Evolutionary conservation across 2,113 vertebrate species (phyloP), one percentile per base, ranked within the genome.

Genomic region (Aphelocoma coerulescens): DNA sequence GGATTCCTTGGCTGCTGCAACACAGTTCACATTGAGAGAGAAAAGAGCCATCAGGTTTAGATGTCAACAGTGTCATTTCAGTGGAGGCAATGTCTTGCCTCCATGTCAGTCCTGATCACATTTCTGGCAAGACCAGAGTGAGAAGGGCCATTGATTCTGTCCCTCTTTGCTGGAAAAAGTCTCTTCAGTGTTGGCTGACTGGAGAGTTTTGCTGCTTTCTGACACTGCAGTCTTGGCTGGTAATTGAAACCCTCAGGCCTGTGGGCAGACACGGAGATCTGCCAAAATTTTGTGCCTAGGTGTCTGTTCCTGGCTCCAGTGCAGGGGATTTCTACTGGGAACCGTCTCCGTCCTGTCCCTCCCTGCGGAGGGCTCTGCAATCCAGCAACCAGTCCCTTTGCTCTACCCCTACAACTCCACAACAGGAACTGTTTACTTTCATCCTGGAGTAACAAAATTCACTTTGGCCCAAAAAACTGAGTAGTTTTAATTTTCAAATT

Each of bases 101-200:
- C 7, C 6, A 0, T 22, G 33, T 58, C 39, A 69, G 46, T 58
- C 48, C 67, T 69, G 58, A 85, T 46, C 41, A 18, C 20, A 2
- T 11, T 82, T 39, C 58, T 88, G 71, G 22, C 16, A 13, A 27
- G 17, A 35, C 15, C 44, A 91, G 27, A 48, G 11, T 30, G 52
- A 74, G 37, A 58, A 16, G 26, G 57, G 7, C 6, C 26, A 16
- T 33, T 63, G 55, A 16, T 35, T 75, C 77, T 59, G 35, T 11
- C 16, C 23, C 15, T 67, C 49, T 67, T 89, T 65, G 13, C 61
- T 89, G 49, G 41, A 61, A 22, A 46, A 86, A 66, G 28, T 66
- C 59, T 66, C 17, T 48, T 58, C 57, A 69, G 0, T 7, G 2
- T 1, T 55, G 48, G 41, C 21, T 78, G n/a, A 28, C 24, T 0